These are phyloP conservation scores for Gallinago undulata DNA, from an alignment of 2,113 vertebrate species.

Conservation along the genomic window DNA sequence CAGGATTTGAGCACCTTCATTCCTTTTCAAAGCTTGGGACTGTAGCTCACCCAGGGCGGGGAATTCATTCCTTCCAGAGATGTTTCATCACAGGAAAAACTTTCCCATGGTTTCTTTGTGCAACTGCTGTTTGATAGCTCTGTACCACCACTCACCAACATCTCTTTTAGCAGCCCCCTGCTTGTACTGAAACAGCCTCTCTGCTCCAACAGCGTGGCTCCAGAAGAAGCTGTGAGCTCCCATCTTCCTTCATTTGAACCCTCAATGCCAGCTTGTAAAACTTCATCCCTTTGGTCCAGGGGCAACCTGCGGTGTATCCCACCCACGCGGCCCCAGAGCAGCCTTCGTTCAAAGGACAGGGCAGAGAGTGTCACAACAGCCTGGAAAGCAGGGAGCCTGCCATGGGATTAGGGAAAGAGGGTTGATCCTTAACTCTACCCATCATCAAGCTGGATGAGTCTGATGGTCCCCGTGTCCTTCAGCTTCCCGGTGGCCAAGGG, in stretches of 20 bases:
- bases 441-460: background rate
- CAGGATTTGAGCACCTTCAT: background rate
- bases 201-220: background rate
- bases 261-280: background rate
- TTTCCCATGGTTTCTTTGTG: background rate
- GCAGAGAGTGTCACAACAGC: rapidly evolving
- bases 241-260: background rate
- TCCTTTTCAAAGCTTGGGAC: background rate
- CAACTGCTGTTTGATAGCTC: background rate
- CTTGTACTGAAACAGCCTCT: background rate
- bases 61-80: background rate
- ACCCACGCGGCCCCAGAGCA: background rate
- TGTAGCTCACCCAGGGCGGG: background rate
- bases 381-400: background rate
- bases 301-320: background rate
- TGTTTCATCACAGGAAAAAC: background rate
- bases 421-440: background rate
- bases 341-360: background rate
- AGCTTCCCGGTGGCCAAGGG: background rate
- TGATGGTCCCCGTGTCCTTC: background rate
- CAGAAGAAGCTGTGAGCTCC: background rate
- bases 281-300: background rate
- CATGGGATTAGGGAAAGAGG: background rate
- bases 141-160: background rate
- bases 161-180: background rate